Base-by-base conservation (phyloP, 2,888 invertebrate species). In the Entomobrya proxima region DNA sequence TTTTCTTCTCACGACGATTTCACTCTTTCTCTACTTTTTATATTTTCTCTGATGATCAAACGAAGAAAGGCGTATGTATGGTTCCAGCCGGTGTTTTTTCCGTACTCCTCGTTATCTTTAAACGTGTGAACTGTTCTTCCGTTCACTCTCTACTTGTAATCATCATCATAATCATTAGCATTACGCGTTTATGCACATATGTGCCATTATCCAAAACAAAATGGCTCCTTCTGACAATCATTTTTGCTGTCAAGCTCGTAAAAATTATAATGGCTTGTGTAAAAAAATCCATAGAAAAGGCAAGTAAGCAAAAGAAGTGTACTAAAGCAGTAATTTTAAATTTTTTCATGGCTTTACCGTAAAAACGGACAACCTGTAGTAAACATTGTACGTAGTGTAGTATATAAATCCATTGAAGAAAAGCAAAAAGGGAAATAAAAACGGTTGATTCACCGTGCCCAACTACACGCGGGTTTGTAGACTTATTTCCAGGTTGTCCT, bases 1-100 rank as follows among this genome's bases (percentile, higher is more conserved):
- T 21, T 4, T 4, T 21, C 21, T 21, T 52, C 52, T 52, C 52
- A 52, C 52, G 52, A 15, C 52, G 15, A 52, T 24, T 52, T 24
- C 52, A 52, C 24, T 52, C 21, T 52, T n/a, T n/a, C n/a, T n/a
- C n/a, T n/a, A n/a, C n/a, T n/a, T n/a, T n/a, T n/a, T n/a, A n/a
- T n/a, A n/a, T n/a, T n/a, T n/a, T n/a, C n/a, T n/a, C n/a, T 52
- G 52, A 52, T 52, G 52, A 52, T 52, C 52, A 52, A 52, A 52
- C 18, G 52, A 18, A 21, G 21, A 11, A 3, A 15, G 7, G 18
- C 18, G 21, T 21, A n/a, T n/a, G n/a, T n/a, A 52, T 52, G 52
- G 52, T 52, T 18, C 52, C 52, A 52, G 18, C 6, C 7, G 52
- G 3, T 2, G 21, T 5, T 3, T 52, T 21, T 24, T 13, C 52